These are phyloP conservation scores for Pagrus major DNA, from an alignment of 2,113 vertebrate species.

Conservation along the genomic window DNA sequence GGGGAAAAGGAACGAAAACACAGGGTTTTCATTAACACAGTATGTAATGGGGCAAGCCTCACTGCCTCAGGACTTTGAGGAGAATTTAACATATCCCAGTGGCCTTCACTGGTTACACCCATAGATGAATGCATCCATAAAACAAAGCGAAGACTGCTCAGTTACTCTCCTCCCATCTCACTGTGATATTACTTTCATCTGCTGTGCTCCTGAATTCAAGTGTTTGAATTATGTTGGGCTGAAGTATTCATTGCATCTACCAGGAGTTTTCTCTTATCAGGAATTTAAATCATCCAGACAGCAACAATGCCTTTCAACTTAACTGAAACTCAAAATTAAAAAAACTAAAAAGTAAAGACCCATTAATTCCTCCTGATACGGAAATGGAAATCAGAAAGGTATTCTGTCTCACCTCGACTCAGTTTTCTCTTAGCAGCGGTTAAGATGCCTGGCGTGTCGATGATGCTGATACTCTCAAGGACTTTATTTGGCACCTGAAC, in stretches of 20 bases:
- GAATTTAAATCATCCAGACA: conserved; percentile 1
- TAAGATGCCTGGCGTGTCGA: conserved; percentile 91
- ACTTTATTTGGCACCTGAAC: conserved; percentile 90
- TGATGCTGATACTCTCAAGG: conserved; percentile 90
- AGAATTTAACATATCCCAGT: conserved; percentile 54
- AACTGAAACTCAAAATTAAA: neutral
- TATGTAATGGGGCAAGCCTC: conserved; percentile 41
- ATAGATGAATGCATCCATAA: conserved; percentile 60
- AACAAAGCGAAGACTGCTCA: conserved; percentile 45
- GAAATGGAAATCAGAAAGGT: neutral
- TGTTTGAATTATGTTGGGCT: conserved; percentile 8
- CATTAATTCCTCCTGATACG: neutral
- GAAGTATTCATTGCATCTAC: neutral
- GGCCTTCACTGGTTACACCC: conserved; percentile 67
- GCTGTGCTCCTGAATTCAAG: conserved; percentile 30
- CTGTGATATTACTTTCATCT: conserved; percentile 39
- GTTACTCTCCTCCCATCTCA: conserved; percentile 43
- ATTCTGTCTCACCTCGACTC: conserved; percentile 83
- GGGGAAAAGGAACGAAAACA: conserved; percentile 41
- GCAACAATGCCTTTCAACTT: neutral
- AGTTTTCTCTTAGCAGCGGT: conserved; percentile 89
- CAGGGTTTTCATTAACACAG: conserved; percentile 58
- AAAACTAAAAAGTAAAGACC: neutral
- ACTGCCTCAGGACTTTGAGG: conserved; percentile 29
- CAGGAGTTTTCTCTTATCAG: neutral